A percentile compares a stretch with the other conserved stretches of the same genome.
phyloP scores from a whole-genome alignment of 1,140 invertebrate genomes.

The Samia ricini region DNA sequence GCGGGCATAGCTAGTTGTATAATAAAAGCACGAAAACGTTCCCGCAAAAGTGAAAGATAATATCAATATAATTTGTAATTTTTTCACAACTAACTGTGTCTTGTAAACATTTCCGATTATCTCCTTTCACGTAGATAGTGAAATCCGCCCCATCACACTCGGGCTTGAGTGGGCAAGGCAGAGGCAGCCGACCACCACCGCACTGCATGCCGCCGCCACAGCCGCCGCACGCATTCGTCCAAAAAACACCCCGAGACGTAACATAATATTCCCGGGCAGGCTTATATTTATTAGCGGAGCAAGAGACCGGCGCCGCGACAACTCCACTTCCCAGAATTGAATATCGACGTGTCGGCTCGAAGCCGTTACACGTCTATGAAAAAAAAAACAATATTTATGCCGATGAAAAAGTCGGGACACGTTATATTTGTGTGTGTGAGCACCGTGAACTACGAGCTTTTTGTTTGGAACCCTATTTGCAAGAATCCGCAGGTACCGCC shows the following conservation, averaged over 20 bases:
- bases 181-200: slow-evolving; percentile 54
- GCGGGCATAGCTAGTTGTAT: too few relatives aligned
- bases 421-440: slow-evolving; percentile 66
- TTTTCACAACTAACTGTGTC: not conserved
- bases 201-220: slow-evolving; percentile 13
- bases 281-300: slow-evolving; percentile 72
- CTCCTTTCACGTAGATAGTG: slow-evolving; percentile 20
- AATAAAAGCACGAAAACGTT: not conserved
- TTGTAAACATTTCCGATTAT: slow-evolving; percentile 6
- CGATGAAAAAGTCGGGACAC: slow-evolving; percentile 69
- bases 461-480: slow-evolving; percentile 62
- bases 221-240: slow-evolving; percentile 53
- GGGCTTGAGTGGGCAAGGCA: slow-evolving; percentile 53
- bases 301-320: slow-evolving; percentile 64
- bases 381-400: slow-evolving; percentile 77
- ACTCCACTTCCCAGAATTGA: slow-evolving; percentile 66
- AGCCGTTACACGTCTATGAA: slow-evolving; percentile 71
- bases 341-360: slow-evolving; percentile 60
- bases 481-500: slow-evolving; percentile 59
- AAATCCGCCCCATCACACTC: slow-evolving; percentile 45
- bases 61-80: not conserved
- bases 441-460: slow-evolving; percentile 62
- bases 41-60: not conserved
- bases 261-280: slow-evolving; percentile 75
- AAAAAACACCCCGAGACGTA: slow-evolving; percentile 71